Conservation (phyloP, 2,888 invertebrate genomes). For the Drosophila neotestacea region DNA sequence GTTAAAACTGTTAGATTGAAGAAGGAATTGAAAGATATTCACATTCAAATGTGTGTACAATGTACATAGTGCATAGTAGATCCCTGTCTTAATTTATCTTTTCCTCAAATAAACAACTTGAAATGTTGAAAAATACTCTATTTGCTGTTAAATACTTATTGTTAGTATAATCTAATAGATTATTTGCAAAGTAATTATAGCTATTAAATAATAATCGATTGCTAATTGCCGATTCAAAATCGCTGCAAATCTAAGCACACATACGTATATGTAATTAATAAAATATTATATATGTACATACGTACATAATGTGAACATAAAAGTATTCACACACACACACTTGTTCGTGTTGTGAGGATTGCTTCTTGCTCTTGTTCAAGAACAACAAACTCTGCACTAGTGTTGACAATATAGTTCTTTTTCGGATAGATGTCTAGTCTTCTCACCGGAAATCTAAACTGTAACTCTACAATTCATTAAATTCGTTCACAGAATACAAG, state of each 20-base stretch:
- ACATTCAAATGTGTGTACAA: not conserved
- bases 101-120: too few relatives aligned
- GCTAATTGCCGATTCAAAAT: not conserved
- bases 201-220: not conserved
- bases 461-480: too few relatives aligned
- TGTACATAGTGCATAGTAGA: not conserved
- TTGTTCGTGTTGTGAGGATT: slow-evolving; percentile 18
- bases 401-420: too few relatives aligned
- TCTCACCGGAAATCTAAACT: too few relatives aligned
- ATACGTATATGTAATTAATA: not conserved
- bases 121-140: too few relatives aligned
- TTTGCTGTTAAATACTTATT: not conserved
- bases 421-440: too few relatives aligned
- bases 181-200: too few relatives aligned
- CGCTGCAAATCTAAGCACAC: not conserved
- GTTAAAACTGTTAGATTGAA: not conserved
- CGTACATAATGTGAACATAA: slow-evolving; percentile 2
- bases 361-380: slow-evolving; percentile 4
- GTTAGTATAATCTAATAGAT: not conserved
- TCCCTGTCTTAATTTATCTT: too few relatives aligned
- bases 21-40: not conserved
- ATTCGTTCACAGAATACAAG: too few relatives aligned
- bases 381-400: too few relatives aligned
- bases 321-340: not conserved
- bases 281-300: not conserved